Evolutionary conservation across 1,140 invertebrate genomes (phyloP).

Genomic region (Scaptomyza montana): DNA sequence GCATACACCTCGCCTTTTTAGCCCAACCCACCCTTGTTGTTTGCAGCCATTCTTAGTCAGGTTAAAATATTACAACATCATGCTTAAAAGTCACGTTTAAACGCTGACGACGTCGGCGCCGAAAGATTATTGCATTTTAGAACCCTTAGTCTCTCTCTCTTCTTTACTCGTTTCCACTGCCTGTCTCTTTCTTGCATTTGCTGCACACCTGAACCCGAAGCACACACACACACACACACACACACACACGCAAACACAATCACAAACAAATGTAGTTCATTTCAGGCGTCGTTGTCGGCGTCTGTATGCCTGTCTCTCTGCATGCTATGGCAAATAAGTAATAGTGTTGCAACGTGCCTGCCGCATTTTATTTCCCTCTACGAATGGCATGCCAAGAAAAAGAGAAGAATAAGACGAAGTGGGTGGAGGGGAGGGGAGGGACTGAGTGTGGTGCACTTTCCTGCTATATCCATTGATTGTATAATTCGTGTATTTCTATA

Average conservation of each 20-base stretch:
- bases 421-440: neutral
- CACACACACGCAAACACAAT: conserved; percentile 44
- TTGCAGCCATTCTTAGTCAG: conserved; percentile 67
- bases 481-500: conserved; percentile 77
- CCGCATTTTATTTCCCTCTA: conserved; percentile 80
- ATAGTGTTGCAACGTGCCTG: conserved; percentile 82
- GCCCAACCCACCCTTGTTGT: neutral
- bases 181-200: neutral
- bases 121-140: conserved; percentile 82
- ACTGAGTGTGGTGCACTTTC: neutral
- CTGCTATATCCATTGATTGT: conserved; percentile 68
- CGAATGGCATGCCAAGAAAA: conserved; percentile 1
- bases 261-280: conserved; percentile 81
- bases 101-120: conserved; percentile 80
- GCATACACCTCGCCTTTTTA: neutral
- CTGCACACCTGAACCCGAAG: conserved; percentile 25
- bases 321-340: conserved; percentile 72
- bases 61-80: conserved; percentile 82
- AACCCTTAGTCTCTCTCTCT: conserved; percentile 16
- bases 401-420: neutral
- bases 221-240: conserved; percentile 26
- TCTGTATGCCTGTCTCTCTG: conserved; percentile 59
- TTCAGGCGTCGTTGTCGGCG: conserved; percentile 58
- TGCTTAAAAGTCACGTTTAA: conserved; percentile 82
- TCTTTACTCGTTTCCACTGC: neutral